phyloP scores from a whole-genome alignment of 2,888 invertebrate genomes.

The Lamellibrachia columna region DNA sequence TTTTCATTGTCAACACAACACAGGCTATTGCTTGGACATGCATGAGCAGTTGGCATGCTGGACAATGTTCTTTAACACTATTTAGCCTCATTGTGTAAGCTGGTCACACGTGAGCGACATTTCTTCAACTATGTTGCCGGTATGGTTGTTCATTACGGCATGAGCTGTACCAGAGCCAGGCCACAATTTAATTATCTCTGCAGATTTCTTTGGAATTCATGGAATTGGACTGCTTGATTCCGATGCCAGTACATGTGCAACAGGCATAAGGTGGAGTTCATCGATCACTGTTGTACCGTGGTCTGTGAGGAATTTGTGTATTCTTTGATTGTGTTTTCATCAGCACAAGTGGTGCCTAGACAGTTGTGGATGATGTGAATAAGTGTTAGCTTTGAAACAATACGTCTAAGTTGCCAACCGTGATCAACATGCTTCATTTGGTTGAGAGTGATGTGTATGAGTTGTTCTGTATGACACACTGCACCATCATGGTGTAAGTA shows the following conservation, averaged over 20 bases:
- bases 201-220: slow-evolving; percentile 3
- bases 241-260: background rate
- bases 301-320: background rate
- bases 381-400: background rate
- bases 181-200: background rate
- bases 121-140: background rate
- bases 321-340: background rate
- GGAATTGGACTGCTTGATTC: background rate
- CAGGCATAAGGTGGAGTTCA: background rate
- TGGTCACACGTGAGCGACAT: background rate
- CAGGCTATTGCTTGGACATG: background rate
- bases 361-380: background rate
- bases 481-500: background rate
- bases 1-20: background rate
- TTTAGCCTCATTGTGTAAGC: background rate
- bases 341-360: background rate
- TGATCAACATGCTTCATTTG: background rate
- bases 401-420: background rate
- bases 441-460: background rate
- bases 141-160: background rate
- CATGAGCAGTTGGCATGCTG: background rate
- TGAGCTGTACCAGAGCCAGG: slow-evolving; percentile 10
- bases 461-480: background rate
- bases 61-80: background rate
- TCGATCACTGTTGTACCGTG: background rate